Evolutionary conservation across 2,888 invertebrate genomes (phyloP), one percentile per base, ranked within the genome.

Genomic region (Hoplodrina ambigua): DNA sequence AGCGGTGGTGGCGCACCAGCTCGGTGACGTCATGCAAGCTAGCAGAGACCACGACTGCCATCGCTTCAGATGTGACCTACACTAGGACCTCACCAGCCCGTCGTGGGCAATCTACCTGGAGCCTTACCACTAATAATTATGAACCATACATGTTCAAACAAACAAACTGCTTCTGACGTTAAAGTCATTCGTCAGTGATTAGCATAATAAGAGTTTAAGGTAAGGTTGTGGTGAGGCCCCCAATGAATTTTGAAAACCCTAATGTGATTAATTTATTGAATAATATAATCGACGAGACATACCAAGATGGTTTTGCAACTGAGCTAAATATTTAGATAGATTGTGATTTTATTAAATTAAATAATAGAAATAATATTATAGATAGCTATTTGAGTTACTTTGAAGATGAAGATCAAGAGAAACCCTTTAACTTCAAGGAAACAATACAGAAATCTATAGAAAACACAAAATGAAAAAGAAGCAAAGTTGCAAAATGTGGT

Each of bases 11-110:
- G 97, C 97, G 15, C 95, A 96, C 84, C 97, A 98, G 89, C 96
- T 98, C 72, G 96, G 97, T 59, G 97, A 97, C 91, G 97, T 98
- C 63, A 97, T 97, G 97, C 96, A 97, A 15, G 97, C 97, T 72
- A 97, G 97, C 82, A 96, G 97, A 81, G 96, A 96, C 88, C 96
- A 97, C 93, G 97, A 97, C 91, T 98, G 98, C 92, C 94, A 96
- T 56, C 94, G 96, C 84, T 98, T 97, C 93, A 89, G 90, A 69
- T 97, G 97, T 89, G 91, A 92, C 68, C 84, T 87, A 37, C 93
- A 89, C 77, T 94, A 79, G 54, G 20, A 41, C 15, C 49, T 52
- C n/a, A 5, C 19, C 17, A 1, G 52, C 49, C 30, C 33, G 2
- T 41, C 44, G 25, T 7, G 41, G 71, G 56, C 49, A 15, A 44